Base-by-base conservation (phyloP, 92 coral and sea anemone genomes). In the Heliopora coerulea region DNA sequence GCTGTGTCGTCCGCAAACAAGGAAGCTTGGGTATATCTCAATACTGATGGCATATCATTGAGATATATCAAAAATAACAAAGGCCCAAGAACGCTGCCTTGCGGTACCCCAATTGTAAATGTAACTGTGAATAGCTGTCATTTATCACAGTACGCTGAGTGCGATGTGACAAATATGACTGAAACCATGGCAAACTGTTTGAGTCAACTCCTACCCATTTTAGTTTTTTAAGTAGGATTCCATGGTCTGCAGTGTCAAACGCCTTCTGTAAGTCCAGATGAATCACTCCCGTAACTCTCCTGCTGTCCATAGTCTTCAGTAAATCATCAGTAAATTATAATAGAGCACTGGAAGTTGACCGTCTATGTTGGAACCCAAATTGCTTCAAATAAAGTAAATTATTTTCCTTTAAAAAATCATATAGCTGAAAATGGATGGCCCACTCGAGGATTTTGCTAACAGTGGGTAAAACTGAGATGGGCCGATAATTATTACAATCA, bases 251-350 rank as follows among this genome's bases (percentile, higher is more conserved):
- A 4, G 52, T 46, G 52, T 46, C n/a, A n/a, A 46, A 46, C 15
- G 52, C 52, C 15, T 46, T 46, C 14, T 10, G 15, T 15, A 46
- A 46, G 52, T 46, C 52, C 15, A 46, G 15, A 46, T 6, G 15
- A 8, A 46, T 46, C 2, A 10, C 52, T 2, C 7, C 15, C 15
- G 52, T 6, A 6, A 46, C 7, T 46, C 15, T n/a, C 52, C 52
- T n/a, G 15, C 15, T 46, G n/a, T 46, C 52, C 15, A 46, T 46
- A 6, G 52, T 15, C 7, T 46, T n/a, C 15, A 10, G 40, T 40
- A 60, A n/a, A 32, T 63, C 27, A 74, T 73, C 79, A 10, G 33
- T 40, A 60, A 34, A 52, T 14, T 34, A 34, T 73, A 73, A 32
- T 6, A 73, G 18, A 37, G 79, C 79, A 33, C 40, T 4, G 21